Conservation (phyloP, 2,797 vertebrate genomes). For the Nannoperca obscura region DNA sequence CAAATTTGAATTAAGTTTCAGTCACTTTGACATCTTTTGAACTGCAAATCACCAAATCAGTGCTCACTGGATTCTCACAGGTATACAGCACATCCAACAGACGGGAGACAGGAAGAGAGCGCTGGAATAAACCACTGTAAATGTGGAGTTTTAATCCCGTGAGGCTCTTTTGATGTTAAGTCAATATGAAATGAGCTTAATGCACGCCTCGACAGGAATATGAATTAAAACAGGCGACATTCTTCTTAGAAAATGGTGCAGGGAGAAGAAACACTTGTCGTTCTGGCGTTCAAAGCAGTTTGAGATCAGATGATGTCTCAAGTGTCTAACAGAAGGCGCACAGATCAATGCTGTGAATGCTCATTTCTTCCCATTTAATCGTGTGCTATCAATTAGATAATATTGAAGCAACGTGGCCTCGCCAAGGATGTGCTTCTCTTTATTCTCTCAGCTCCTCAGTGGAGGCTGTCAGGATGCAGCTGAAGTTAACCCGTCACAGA, state of each 20-base stretch:
- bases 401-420: not conserved
- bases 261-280: not conserved
- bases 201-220: not conserved
- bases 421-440: not conserved
- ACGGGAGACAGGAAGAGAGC: not conserved
- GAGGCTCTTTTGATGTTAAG: not conserved
- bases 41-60: not conserved
- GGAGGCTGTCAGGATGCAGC: not conserved
- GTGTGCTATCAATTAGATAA: not conserved
- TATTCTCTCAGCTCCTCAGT: not conserved
- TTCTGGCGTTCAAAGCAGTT: not conserved
- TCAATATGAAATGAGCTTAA: conserved; percentile 10
- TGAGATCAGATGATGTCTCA: conserved; percentile 21
- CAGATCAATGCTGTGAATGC: not conserved
- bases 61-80: not conserved
- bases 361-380: conserved; percentile 16
- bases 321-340: not conserved
- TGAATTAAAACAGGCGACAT: conserved; percentile 6
- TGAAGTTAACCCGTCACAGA: not conserved
- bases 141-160: not conserved
- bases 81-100: not conserved
- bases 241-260: conserved; percentile 1
- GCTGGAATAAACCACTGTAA: not conserved
- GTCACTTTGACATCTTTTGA: not conserved
- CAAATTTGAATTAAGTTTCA: too few species aligned